These are phyloP conservation scores for Dorcus parallelipipedus DNA, from an alignment of 2,888 invertebrate species.

Conservation along the genomic window DNA sequence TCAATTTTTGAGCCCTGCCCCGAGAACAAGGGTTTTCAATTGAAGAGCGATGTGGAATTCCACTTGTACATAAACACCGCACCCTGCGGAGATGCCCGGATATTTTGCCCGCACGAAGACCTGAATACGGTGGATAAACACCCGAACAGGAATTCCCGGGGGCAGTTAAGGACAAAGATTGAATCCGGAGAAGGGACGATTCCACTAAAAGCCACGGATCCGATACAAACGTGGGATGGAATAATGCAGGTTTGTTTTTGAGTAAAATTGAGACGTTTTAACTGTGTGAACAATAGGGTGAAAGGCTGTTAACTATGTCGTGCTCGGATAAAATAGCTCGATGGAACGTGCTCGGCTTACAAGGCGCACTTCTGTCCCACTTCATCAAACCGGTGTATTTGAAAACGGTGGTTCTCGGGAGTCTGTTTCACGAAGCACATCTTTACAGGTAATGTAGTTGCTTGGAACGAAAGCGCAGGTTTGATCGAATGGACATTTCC, in stretches of 20 bases:
- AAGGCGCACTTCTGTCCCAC: slow-evolving; percentile 85
- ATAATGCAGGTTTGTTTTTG: slow-evolving; percentile 67
- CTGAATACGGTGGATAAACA: slow-evolving; percentile 66
- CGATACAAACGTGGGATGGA: slow-evolving; percentile 91
- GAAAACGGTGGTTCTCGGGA: slow-evolving; percentile 83
- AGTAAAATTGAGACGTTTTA: not conserved
- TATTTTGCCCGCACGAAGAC: slow-evolving; percentile 87
- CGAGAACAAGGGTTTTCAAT: slow-evolving; percentile 62
- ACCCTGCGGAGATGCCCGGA: slow-evolving; percentile 94
- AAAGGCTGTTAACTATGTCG: slow-evolving; percentile 92
- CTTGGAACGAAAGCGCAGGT: not conserved
- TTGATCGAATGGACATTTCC: slow-evolving; percentile 9
- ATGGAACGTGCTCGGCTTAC: slow-evolving; percentile 93
- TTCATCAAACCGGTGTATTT: slow-evolving; percentile 89
- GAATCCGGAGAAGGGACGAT: slow-evolving; percentile 96
- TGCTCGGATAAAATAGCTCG: slow-evolving; percentile 96
- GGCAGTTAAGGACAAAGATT: slow-evolving; percentile 91
- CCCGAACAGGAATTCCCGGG: slow-evolving; percentile 79
- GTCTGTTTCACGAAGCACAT: slow-evolving; percentile 84
- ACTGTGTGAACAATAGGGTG: slow-evolving; percentile 56
- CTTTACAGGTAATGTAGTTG: slow-evolving; percentile 62
- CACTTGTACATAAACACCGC: slow-evolving; percentile 97
- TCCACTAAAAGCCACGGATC: slow-evolving; percentile 75
- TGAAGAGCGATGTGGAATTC: slow-evolving; percentile 74
- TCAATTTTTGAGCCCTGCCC: slow-evolving; percentile 47